Evolutionary conservation across 2,797 vertebrate species (phyloP).

Genomic region (Chiloscyllium punctatum): DNA sequence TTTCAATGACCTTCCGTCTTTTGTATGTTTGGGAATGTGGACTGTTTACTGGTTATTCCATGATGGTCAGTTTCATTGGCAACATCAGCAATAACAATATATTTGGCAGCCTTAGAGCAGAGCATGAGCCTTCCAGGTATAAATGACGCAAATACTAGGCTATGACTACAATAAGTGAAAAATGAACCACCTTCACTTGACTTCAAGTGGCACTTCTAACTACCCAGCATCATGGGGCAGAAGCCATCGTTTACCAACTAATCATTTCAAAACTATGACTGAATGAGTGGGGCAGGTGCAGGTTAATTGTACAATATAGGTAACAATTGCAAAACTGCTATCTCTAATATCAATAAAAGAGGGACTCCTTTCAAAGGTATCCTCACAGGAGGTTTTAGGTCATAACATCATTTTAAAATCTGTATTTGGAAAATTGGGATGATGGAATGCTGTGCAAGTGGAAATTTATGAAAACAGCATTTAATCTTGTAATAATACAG

Average conservation of each 20-base stretch:
- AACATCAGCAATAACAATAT: not conserved
- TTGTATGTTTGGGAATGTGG: no score
- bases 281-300: not conserved
- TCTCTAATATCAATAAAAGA: not conserved
- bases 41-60: not conserved
- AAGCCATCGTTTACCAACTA: not conserved
- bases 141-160: not conserved
- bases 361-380: not conserved
- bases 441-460: not conserved
- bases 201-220: not conserved
- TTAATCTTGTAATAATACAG: not conserved
- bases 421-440: not conserved
- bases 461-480: not conserved
- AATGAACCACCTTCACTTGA: not conserved
- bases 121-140: not conserved
- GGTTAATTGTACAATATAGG: not conserved
- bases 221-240: not conserved
- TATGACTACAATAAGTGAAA: not conserved
- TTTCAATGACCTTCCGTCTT: no score
- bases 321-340: not conserved
- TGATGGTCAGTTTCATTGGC: not conserved
- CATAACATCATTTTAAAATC: not conserved
- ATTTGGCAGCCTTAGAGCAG: no score
- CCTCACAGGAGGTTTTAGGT: not conserved
- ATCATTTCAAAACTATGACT: not conserved